Evolutionary conservation across 2,888 invertebrate species (phyloP), one percentile per base, ranked within the genome.

Genomic region (Diplolepis rosae): DNA sequence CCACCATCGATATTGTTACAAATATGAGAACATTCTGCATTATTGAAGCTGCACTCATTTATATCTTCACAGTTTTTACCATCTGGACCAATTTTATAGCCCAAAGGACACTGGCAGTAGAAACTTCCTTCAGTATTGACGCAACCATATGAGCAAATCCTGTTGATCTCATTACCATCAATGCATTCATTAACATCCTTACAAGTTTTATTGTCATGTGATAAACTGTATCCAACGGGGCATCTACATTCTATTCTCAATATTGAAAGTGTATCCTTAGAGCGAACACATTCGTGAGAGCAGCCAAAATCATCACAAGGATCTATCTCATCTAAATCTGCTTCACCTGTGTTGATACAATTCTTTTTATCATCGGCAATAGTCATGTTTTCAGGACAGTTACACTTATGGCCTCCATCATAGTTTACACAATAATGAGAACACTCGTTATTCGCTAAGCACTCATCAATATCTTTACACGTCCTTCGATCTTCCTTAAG

Each of bases 91-190:
- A 92, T 80, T 70, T 89, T 89, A 81, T 90, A 92, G 0, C 92
- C 92, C 11, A 84, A 77, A 0, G 89, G 87, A 80, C 93, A 94
- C 71, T 88, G 87, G 82, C 94, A 94, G 39, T 87, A 85, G 82
- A 91, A 93, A 24, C 91, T 91, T 15, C 94, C 94, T 9, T 89
- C 84, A 0, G 90, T 90, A 82, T 94, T 93, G 50, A 91, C 89
- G 83, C 94, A 94, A 73, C 87, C 83, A 72, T 89, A 80, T 74
- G 87, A 79, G 80, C 86, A 86, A 18, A 73, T 84, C 22, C 80
- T 85, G 32, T 76, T 83, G 28, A 77, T 77, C 72, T 87, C 87
- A 7, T 86, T 77, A 42, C 66, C 86, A 76, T 79, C 69, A 39
- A 89, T 85, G 73, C 90, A 90, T 42, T 88, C 87, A 61, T 83